These are phyloP conservation scores for Pseudomugil tenellus DNA, from an alignment of 2,797 vertebrate genomes.

Conservation along the genomic window DNA sequence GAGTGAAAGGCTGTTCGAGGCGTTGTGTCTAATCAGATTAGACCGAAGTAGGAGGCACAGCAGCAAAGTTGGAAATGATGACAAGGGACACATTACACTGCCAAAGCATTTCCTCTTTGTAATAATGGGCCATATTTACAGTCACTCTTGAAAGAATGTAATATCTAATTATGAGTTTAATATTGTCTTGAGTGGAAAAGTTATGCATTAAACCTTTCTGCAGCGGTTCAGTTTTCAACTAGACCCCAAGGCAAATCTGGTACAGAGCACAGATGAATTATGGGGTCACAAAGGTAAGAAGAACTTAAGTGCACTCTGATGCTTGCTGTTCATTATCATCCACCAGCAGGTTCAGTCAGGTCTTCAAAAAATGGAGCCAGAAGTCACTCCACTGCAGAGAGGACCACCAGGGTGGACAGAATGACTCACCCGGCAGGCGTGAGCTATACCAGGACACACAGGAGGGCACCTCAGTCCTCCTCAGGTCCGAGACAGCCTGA, in stretches of 20 bases:
- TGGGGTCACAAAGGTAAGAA: conserved; percentile 14
- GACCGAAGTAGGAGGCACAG: conserved; percentile 48
- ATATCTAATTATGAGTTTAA: conserved; percentile 42
- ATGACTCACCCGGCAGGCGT: conserved; percentile 71
- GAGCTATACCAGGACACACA: conserved; percentile 73
- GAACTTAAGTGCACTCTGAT: conserved; percentile 23
- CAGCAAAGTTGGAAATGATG: conserved; percentile 47
- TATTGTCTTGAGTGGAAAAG: conserved; percentile 20
- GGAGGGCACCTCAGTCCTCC: conserved; percentile 86
- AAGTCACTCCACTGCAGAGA: conserved; percentile 40
- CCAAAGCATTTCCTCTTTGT: conserved; percentile 25
- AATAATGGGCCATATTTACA: conserved; percentile 31
- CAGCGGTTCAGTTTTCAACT: conserved; percentile 15
- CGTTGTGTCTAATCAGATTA: conserved; percentile 37
- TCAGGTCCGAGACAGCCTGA: conserved; percentile 86
- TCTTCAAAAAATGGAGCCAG: conserved; percentile 38
- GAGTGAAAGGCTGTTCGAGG: conserved; percentile 43
- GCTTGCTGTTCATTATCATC: conserved; percentile 16
- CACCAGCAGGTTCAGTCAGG: conserved; percentile 54
- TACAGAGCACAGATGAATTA: conserved; percentile 6
- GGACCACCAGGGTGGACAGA: conserved; percentile 78
- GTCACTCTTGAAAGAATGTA: conserved; percentile 19
- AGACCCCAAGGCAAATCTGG: conserved; percentile 18
- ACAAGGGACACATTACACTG: conserved; percentile 17
- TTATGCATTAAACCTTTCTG: conserved; percentile 24